phyloP scores from a whole-genome alignment of 2,797 vertebrate species.

The Siniperca undulata region DNA sequence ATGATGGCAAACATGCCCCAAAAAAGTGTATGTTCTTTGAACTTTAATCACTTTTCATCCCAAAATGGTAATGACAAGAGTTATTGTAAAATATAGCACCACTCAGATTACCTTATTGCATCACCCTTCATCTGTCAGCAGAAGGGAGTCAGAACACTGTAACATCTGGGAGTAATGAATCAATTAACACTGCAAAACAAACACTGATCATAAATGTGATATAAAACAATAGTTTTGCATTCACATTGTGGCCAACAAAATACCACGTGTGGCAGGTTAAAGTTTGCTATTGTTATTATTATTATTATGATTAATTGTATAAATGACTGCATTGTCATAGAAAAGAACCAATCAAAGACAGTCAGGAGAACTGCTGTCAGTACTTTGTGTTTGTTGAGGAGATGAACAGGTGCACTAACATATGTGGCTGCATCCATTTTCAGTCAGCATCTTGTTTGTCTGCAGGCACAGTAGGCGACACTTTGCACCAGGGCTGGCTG shows the following conservation, averaged over 20 bases:
- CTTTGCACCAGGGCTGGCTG: constrained; percentile 24
- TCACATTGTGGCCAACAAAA: constrained; percentile 27
- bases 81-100: constrained; percentile 67
- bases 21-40: neutral
- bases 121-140: constrained; percentile 33
- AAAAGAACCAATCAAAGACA: constrained; percentile 10
- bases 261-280: constrained; percentile 8
- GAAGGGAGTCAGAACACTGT: constrained; percentile 32
- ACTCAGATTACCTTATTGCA: constrained; percentile 68
- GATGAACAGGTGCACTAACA: constrained; percentile 18
- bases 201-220: constrained; percentile 25
- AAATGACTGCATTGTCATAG: constrained; percentile 3
- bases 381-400: constrained; percentile 12
- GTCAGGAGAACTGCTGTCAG: neutral
- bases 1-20: neutral
- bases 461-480: constrained; percentile 47
- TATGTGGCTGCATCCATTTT: constrained; percentile 38
- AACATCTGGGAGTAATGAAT: constrained; percentile 31
- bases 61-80: constrained; percentile 29
- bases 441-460: constrained; percentile 36
- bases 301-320: neutral
- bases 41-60: neutral
- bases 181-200: constrained; percentile 22
- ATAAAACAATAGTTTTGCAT: constrained; percentile 30
- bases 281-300: neutral